A percentile compares a stretch with the other conserved stretches of the same genome.
These are phyloP conservation scores for Neuroscelio doddi DNA, from an alignment of 2,888 invertebrate species.

Conservation along the genomic window DNA sequence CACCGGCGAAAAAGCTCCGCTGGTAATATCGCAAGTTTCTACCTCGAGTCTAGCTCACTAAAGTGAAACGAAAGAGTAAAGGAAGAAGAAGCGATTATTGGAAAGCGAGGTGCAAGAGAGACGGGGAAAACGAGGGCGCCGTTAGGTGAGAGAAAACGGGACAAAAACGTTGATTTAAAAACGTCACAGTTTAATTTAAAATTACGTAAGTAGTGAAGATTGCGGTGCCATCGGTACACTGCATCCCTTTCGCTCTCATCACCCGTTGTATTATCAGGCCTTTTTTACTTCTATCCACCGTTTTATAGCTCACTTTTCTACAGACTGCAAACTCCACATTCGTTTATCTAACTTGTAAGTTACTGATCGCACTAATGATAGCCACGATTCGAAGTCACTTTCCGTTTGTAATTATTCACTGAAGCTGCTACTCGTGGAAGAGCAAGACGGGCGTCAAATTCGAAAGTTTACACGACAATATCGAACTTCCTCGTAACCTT, in stretches of 20 bases:
- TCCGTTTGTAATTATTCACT: not conserved
- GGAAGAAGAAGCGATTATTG: conserved; percentile 43
- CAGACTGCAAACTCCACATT: not conserved
- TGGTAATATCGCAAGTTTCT: conserved; percentile 70
- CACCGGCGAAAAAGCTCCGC: conserved; percentile 66
- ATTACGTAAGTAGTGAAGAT: conserved; percentile 65
- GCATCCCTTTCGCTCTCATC: conserved; percentile 35
- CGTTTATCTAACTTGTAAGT: not conserved
- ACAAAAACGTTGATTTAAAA: conserved; percentile 72
- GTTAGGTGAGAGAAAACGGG: conserved; percentile 45
- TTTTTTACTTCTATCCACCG: conserved; percentile 7
- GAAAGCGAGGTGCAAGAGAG: conserved; percentile 38
- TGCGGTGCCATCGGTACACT: conserved; percentile 47
- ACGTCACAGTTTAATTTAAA: conserved; percentile 72
- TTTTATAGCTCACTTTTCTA: not conserved
- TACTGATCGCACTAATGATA: conserved; percentile 2
- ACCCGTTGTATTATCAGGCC: conserved; percentile 18
- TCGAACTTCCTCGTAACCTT: too few species aligned
- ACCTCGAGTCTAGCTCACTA: conserved; percentile 59
- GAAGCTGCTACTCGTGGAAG: too few species aligned
- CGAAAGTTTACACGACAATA: too few species aligned
- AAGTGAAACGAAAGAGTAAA: conserved; percentile 56
- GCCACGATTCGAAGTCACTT: conserved; percentile 1
- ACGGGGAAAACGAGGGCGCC: conserved; percentile 44
- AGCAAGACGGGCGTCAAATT: too few species aligned